phyloP scores from a whole-genome alignment of 64 coral and sea anemone genomes.

The Hydrozoanthus tunicans region DNA sequence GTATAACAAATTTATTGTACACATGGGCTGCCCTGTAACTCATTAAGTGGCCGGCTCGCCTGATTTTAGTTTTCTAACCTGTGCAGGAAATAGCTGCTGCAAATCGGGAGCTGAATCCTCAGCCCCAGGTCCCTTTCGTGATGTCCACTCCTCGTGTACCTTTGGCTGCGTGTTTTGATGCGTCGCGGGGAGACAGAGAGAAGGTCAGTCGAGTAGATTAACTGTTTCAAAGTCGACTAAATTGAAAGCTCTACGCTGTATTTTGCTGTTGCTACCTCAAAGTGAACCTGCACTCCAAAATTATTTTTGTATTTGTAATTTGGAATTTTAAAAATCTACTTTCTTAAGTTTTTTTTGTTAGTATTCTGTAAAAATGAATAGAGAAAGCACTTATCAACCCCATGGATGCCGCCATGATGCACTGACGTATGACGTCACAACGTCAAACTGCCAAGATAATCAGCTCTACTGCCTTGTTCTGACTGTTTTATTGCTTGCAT shows the following conservation, averaged over 20 bases:
- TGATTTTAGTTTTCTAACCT: not conserved
- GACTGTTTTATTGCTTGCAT: too few relatives aligned
- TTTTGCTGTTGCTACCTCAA: too few relatives aligned
- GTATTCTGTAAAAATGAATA: too few relatives aligned
- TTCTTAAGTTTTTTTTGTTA: not conserved
- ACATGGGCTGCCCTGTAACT: too few relatives aligned
- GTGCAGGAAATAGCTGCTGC: slow-evolving; percentile 59
- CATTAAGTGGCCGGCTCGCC: not conserved
- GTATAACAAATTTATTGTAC: too few relatives aligned
- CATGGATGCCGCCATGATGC: too few relatives aligned
- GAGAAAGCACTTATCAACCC: too few relatives aligned
- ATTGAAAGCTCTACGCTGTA: too few relatives aligned
- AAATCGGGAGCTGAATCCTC: slow-evolving; percentile 49
- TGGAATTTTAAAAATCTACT: not conserved
- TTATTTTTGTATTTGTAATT: not conserved
- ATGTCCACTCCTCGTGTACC: slow-evolving; percentile 63
- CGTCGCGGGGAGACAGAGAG: slow-evolving; percentile 72
- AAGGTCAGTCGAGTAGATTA: not conserved
- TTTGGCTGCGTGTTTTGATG: slow-evolving; percentile 71
- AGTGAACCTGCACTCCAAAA: too few relatives aligned
- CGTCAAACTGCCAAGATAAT: too few relatives aligned
- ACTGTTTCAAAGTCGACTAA: not conserved
- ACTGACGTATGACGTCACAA: too few relatives aligned
- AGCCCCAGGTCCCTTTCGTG: slow-evolving; percentile 39
- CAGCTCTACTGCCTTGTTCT: too few relatives aligned